Evolutionary conservation across 2,888 invertebrate genomes (phyloP).

Genomic region (Adineta ricciae): DNA sequence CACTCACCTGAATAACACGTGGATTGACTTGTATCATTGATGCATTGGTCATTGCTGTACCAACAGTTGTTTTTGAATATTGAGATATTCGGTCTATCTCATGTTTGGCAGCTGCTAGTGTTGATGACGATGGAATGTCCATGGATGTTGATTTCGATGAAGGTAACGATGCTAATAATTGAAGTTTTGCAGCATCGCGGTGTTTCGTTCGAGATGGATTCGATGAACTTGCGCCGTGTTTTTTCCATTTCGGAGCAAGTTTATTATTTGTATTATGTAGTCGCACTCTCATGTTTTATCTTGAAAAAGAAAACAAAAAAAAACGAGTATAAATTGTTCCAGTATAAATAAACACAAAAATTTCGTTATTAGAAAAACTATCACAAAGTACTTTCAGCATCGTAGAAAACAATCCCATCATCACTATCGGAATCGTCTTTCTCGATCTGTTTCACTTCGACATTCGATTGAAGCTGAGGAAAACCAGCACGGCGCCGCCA

Average conservation of each 20-base stretch:
- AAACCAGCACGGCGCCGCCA: constrained; percentile 13
- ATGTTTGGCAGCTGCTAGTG: background rate
- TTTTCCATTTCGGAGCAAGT: constrained; percentile 61
- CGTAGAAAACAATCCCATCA: background rate
- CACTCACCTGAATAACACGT: constrained; percentile 60
- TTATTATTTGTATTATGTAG: background rate
- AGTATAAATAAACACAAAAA: background rate
- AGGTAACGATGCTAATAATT: constrained; percentile 35
- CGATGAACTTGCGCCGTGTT: constrained; percentile 78
- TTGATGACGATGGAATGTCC: background rate
- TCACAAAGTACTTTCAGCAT: background rate
- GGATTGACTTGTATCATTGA: constrained; percentile 61
- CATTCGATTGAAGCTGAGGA: background rate
- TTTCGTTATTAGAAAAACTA: background rate
- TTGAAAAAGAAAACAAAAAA: background rate
- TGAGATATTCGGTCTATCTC: background rate
- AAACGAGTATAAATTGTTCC: background rate
- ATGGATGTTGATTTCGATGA: background rate
- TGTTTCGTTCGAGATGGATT: constrained; percentile 74
- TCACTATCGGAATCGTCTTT: background rate
- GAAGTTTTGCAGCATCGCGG: constrained; percentile 64
- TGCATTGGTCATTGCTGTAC: constrained; percentile 54
- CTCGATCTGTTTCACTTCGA: background rate
- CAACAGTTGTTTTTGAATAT: constrained; percentile 40
- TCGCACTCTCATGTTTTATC: background rate